Evolutionary conservation across 1,140 invertebrate species (phyloP).

Genomic region (Mamestra configurata): DNA sequence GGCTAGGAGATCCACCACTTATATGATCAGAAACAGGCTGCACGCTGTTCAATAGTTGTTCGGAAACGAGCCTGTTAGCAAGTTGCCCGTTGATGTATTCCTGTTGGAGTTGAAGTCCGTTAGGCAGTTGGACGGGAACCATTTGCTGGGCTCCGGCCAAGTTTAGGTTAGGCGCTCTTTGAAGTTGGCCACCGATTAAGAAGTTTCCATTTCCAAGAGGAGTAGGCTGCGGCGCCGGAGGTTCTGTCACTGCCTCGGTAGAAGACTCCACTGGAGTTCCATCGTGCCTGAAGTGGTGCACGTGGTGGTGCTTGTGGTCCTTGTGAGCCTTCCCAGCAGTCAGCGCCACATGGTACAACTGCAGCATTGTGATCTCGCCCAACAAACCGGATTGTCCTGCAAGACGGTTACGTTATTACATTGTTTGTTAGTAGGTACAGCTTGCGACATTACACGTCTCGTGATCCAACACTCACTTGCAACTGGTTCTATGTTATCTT

Average conservation of each 20-base stretch:
- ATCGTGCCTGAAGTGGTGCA: constrained; percentile 93
- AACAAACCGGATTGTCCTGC: constrained; percentile 90
- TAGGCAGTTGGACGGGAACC: constrained; percentile 83
- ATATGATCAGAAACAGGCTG: constrained; percentile 66
- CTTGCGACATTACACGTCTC: not conserved
- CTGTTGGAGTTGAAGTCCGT: constrained; percentile 86
- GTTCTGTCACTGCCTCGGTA: constrained; percentile 87
- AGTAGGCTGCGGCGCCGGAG: constrained; percentile 86
- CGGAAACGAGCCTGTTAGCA: constrained; percentile 87
- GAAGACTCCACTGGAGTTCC: constrained; percentile 89
- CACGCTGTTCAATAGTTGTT: constrained; percentile 87
- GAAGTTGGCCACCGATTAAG: constrained; percentile 91
- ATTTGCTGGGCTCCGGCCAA: constrained; percentile 88
- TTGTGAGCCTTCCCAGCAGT: constrained; percentile 94
- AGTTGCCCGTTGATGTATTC: constrained; percentile 90
- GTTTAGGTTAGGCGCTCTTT: constrained; percentile 89
- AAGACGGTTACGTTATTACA: constrained; percentile 36
- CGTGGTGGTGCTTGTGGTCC: constrained; percentile 95
- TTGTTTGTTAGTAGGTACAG: not conserved
- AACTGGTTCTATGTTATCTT: constrained; percentile 88
- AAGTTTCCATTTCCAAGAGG: constrained; percentile 88
- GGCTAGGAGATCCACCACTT: constrained; percentile 36
- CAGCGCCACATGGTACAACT: constrained; percentile 93
- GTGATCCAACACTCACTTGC: constrained; percentile 81
- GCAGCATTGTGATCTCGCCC: constrained; percentile 93